Percentiles rank a stretch among this genome's conserved stretches.
phyloP scores from a whole-genome alignment of 2,888 invertebrate species.

The Augochlorella aurata region DNA sequence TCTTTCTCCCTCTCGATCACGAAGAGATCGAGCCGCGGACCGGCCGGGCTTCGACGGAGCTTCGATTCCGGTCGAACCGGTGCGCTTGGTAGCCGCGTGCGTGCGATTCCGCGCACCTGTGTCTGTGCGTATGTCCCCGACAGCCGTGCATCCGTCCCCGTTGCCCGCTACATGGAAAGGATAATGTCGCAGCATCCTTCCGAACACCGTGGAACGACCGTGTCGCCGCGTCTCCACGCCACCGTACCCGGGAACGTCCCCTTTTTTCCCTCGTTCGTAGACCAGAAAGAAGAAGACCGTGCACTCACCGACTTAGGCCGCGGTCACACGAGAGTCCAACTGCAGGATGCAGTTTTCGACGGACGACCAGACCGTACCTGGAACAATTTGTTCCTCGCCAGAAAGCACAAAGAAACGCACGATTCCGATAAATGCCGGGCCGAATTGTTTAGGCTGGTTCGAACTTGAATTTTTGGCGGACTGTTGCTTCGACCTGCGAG shows the following conservation, averaged over 20 bases:
- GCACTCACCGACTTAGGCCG: conserved; percentile 22
- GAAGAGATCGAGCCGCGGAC: conserved; percentile 57
- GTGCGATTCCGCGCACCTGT: conserved; percentile 36
- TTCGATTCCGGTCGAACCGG: conserved; percentile 79
- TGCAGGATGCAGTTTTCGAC: not conserved
- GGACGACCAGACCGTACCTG: not conserved
- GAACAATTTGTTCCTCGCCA: not conserved
- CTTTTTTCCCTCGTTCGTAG: conserved; percentile 9
- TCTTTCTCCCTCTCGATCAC: conserved; percentile 34
- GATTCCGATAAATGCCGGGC: no score
- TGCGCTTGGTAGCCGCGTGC: conserved; percentile 58
- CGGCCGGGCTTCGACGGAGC: conserved; percentile 56
- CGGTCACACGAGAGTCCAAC: conserved; percentile 2
- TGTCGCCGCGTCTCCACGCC: conserved; percentile 60
- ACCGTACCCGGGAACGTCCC: conserved; percentile 33
- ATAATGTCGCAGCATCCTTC: conserved; percentile 69
- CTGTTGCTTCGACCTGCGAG: no score
- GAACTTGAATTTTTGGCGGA: no score
- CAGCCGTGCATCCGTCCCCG: conserved; percentile 40
- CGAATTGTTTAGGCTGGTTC: no score
- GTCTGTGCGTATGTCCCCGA: conserved; percentile 46
- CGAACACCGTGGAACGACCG: conserved; percentile 63
- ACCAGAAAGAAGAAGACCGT: conserved; percentile 21
- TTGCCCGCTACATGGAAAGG: conserved; percentile 60
- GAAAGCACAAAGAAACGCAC: not conserved